These are phyloP conservation scores for Vandiemenella viatica DNA, from an alignment of 2,888 invertebrate genomes.

Conservation along the genomic window DNA sequence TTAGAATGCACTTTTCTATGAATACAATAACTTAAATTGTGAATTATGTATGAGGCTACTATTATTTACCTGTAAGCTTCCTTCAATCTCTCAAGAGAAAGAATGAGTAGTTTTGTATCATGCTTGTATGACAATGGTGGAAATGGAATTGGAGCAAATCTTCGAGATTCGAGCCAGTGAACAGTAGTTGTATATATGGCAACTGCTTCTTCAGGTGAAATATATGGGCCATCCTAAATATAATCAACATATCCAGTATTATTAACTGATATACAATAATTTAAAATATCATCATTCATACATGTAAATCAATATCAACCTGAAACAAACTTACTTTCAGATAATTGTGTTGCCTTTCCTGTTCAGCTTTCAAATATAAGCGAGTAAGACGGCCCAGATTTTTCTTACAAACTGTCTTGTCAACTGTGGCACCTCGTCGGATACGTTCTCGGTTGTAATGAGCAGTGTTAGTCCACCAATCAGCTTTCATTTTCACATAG, in stretches of 20 bases:
- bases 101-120: conserved; percentile 93
- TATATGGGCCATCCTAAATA: conserved; percentile 86
- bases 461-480: conserved; percentile 99
- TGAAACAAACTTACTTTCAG: conserved; percentile 48
- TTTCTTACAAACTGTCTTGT: conserved; percentile 99
- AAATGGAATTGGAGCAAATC: conserved; percentile 98
- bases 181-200: conserved; percentile 99
- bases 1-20: neutral
- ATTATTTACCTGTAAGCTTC: conserved; percentile 66
- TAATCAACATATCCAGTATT: neutral
- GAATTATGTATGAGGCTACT: neutral
- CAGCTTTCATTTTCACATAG: conserved; percentile 99
- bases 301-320: neutral
- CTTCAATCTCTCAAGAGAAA: conserved; percentile 89
- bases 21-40: neutral
- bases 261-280: neutral
- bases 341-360: conserved; percentile 98
- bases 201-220: conserved; percentile 98
- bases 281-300: neutral
- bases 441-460: conserved; percentile 99
- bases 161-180: conserved; percentile 95
- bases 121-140: conserved; percentile 99
- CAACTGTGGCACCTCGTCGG: conserved; percentile 97
- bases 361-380: conserved; percentile 91
- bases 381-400: conserved; percentile 95